phyloP scores from a whole-genome alignment of 1,140 invertebrate species.

The Calycopis cecrops region DNA sequence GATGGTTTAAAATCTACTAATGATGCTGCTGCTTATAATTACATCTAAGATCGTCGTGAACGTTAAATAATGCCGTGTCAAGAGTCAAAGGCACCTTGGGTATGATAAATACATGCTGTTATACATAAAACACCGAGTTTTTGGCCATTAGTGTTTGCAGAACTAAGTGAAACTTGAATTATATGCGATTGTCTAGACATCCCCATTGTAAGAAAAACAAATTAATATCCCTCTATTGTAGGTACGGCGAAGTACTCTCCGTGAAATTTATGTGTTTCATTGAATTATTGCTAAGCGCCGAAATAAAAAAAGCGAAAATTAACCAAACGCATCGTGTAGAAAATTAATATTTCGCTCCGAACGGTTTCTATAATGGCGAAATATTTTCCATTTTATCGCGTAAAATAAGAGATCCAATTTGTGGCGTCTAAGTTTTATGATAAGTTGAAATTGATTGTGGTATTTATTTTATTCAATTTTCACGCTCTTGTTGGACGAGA shows the following conservation, averaged over 20 bases:
- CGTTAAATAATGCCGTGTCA: no score
- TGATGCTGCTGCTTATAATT: no score
- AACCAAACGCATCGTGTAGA: constrained; percentile 42
- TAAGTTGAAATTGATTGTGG: no score
- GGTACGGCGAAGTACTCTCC: constrained; percentile 49
- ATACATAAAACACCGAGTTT: constrained; percentile 43
- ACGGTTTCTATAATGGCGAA: constrained; percentile 27
- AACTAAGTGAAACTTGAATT: constrained; percentile 70
- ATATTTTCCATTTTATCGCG: constrained; percentile 29
- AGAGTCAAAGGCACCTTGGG: neutral
- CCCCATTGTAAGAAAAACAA: constrained; percentile 71
- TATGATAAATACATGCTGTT: constrained; percentile 43
- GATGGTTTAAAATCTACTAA: no score
- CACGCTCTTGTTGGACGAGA: no score
- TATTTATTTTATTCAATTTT: no score
- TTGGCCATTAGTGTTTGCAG: constrained; percentile 57
- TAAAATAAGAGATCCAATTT: constrained; percentile 15
- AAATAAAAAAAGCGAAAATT: constrained; percentile 50
- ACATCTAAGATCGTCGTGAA: no score
- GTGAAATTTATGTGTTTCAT: constrained; percentile 62
- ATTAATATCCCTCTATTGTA: constrained; percentile 66
- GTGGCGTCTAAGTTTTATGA: neutral
- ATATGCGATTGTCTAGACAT: constrained; percentile 69
- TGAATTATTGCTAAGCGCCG: constrained; percentile 50
- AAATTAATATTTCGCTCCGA: constrained; percentile 36